Evolutionary conservation across 2,113 vertebrate species (phyloP), one percentile per base, ranked within the genome.

Genomic region (Oenanthe oenanthe): DNA sequence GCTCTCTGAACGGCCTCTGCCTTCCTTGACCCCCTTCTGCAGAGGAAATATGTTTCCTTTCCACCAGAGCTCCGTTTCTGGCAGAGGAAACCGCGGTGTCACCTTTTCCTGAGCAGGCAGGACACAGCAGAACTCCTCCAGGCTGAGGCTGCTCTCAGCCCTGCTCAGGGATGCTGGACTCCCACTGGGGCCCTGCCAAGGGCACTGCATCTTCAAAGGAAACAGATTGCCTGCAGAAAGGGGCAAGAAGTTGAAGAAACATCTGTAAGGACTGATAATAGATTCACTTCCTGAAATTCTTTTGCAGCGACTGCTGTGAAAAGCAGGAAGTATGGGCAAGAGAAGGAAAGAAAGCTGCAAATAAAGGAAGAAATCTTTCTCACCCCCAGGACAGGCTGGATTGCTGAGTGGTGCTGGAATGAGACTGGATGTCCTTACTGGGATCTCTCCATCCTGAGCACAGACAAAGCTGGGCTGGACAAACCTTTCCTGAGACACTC

Each of bases 251-350:
- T 70, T 96, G 88, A 94, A 97, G 95, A 88, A 97, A 97, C 95
- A 95, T 95, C 96, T 97, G 97, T 79, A 88, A 88, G 75, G 62
- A 42, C 74, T 21, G 95, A 97, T 97, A 97, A 97, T 86, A 95
- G 73, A 93, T 57, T 73, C 13, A 29, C 92, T 97, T 97, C 97
- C 97, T 96, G 92, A 98, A 97, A 97, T 96, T 88, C 61, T 87
- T 81, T 45, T 72, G 61, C 63, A 79, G 32, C 80, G 53, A 24
- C 61, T 43, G 32, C 89, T 94, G 90, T 94, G 93, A 94, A 92
- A 97, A 75, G 95, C 95, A 95, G 96, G 96, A 97, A 97, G 78
- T 22, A n/a, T 17, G 48, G 63, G 73, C 85, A 77, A 93, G 83
- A 40, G 84, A 92, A 82, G 91, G 91, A 87, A 82, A 89, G 82